Conservation (phyloP, 2,888 invertebrate genomes). For the Galerucella nymphaeae region DNA sequence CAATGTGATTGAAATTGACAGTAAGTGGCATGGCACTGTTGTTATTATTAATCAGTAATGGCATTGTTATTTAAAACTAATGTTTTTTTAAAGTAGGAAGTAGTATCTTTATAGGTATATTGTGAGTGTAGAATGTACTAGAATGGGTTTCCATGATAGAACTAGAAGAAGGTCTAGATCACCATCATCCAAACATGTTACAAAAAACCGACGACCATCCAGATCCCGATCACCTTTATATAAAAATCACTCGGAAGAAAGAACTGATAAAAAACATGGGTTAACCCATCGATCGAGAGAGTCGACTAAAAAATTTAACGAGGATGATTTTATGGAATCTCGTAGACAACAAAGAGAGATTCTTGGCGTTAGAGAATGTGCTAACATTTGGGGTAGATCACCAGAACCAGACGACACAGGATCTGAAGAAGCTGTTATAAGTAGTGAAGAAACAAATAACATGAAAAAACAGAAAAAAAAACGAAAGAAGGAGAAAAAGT, state of each 20-base stretch:
- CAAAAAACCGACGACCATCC: conserved; percentile 35
- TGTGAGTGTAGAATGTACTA: not conserved
- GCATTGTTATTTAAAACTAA: not conserved
- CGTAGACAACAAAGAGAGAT: conserved; percentile 79
- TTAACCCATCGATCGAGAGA: conserved; percentile 32
- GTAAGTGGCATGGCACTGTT: no score
- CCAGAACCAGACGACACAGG: conserved; percentile 74
- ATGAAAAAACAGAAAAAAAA: conserved; percentile 62
- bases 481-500: conserved; percentile 68
- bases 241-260: conserved; percentile 26
- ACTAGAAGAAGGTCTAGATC: conserved; percentile 37
- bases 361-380: conserved; percentile 77
- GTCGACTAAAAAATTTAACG: conserved; percentile 52
- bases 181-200: conserved; percentile 36
- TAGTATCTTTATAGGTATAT: no score
- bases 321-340: conserved; percentile 77
- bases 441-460: conserved; percentile 44
- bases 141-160: conserved; percentile 37
- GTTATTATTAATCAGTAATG: not conserved
- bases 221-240: conserved; percentile 37
- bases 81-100: no score
- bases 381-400: conserved; percentile 81
- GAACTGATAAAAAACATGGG: conserved; percentile 25
- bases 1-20: not conserved
- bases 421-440: conserved; percentile 57